Percentiles rank a stretch among this genome's conserved stretches.
Conservation (phyloP, 2,888 invertebrate genomes). For the Spatulosminthurus flaviceps region DNA sequence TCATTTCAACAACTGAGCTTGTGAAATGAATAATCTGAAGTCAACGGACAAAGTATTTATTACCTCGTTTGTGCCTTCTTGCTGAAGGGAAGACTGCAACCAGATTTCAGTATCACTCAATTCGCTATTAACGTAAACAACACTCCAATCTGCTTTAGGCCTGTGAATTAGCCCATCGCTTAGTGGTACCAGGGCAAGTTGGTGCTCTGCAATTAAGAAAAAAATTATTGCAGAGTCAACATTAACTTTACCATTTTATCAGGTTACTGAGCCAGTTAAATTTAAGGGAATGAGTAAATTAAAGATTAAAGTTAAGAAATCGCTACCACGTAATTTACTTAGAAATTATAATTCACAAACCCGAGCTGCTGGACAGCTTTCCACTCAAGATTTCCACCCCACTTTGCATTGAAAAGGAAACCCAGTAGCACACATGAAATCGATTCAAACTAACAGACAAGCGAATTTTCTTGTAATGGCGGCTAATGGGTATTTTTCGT, state of each 20-base stretch:
- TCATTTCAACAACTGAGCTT: no score
- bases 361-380: constrained; percentile 81
- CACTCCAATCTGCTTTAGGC: constrained; percentile 88
- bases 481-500: constrained; percentile 87
- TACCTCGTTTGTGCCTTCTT: constrained; percentile 69
- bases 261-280: no score
- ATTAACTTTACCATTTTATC: no score
- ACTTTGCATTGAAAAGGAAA: constrained; percentile 93
- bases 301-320: no score
- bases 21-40: no score
- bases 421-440: constrained; percentile 87
- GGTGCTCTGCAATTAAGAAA: constrained; percentile 64
- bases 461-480: constrained; percentile 89
- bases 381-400: constrained; percentile 88
- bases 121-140: constrained; percentile 92
- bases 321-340: no score
- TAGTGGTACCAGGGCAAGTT: constrained; percentile 75
- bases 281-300: no score
- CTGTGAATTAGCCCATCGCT: constrained; percentile 85
- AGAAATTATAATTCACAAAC: constrained; percentile 63
- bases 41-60: no score
- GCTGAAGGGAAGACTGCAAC: constrained; percentile 81
- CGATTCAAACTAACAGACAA: constrained; percentile 87
- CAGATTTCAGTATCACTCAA: constrained; percentile 91
- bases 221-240: neutral